Conservation (phyloP, 2,888 invertebrate genomes). For the Tenthredo scrophulariae region DNA sequence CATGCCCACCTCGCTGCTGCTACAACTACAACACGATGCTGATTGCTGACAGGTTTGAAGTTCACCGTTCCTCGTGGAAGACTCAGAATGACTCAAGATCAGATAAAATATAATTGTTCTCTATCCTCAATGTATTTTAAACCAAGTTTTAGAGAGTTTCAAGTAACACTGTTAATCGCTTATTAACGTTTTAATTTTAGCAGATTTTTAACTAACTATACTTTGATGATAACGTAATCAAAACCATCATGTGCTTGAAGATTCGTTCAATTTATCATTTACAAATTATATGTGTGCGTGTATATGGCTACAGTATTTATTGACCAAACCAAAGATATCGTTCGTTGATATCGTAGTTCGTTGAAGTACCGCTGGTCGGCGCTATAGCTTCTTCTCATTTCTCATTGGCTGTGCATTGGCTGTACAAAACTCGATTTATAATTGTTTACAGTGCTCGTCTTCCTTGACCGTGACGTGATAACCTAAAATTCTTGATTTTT, state of each 20-base stretch:
- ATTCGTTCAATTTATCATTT: conserved; percentile 23
- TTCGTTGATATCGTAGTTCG: conserved; percentile 17
- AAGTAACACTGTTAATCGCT: not conserved
- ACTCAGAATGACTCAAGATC: conserved; percentile 15
- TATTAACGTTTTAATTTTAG: not conserved
- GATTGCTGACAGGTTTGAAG: conserved; percentile 58
- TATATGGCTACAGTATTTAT: conserved; percentile 59
- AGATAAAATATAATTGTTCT: conserved; percentile 6
- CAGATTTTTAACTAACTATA: not conserved
- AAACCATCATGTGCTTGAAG: not conserved
- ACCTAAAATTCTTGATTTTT: no score
- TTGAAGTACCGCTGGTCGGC: not conserved
- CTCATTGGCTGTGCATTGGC: not conserved
- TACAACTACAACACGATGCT: conserved; percentile 18
- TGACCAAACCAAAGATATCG: conserved; percentile 61
- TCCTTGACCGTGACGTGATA: no score
- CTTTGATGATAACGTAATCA: conserved; percentile 3
- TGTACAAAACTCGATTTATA: not conserved
- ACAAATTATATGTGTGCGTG: conserved; percentile 2
- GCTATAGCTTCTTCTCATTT: not conserved
- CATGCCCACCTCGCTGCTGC: not conserved
- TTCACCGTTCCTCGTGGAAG: conserved; percentile 52
- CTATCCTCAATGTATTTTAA: not conserved
- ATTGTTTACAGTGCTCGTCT: no score
- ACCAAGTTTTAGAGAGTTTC: not conserved